Base-by-base conservation (phyloP, 1,140 invertebrate species). In the Nylanderia fulva region DNA sequence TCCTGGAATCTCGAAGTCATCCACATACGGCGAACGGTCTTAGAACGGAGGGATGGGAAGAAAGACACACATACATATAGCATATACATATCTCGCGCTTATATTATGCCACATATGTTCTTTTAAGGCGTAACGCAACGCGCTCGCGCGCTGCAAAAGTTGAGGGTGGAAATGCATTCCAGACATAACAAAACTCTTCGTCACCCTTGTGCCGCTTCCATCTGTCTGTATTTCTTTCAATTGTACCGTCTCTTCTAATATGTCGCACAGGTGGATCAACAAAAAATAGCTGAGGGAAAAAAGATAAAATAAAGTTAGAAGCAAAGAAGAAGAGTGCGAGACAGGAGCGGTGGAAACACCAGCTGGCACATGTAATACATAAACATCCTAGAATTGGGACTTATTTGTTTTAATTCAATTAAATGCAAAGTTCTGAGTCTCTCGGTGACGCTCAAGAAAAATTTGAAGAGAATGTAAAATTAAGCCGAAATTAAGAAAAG, bases 101-200 rank as follows among this genome's bases (percentile, higher is more conserved):
- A 75, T 56, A 85, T 85, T 77, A 39, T 68, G 68, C 66, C 74
- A 82, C 77, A 88, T 21, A 68, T 88, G 87, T 85, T 80, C 24
- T 39, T n/a, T n/a, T 58, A 75, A 63, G 54, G 36, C 52, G 85
- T 24, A 64, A 45, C 52, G 85, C 29, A 64, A 82, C 60, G 66
- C 60, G 66, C n/a, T n/a, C 61, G 72, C 45, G 45, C 60, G 66
- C 61, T 39, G 60, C 36, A 21, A 83, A 74, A 60, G 52, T 61
- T 29, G 69, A 87, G 85, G 86, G 85, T 84, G 77, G 45, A 75
- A 71, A 64, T 48, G 68, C 72, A 79, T 76, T 87, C 60, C 48
- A 75, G 77, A 82, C 56, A 52, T 63, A 52, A 84, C 69, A 76
- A 84, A 56, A 61, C 39, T n/a, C n/a, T 48, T 79, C 61, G 36